A percentile compares a stretch with the other conserved stretches of the same genome.
Conservation (phyloP, 1,140 invertebrate species). For the Caenorhabditis inopinata region DNA sequence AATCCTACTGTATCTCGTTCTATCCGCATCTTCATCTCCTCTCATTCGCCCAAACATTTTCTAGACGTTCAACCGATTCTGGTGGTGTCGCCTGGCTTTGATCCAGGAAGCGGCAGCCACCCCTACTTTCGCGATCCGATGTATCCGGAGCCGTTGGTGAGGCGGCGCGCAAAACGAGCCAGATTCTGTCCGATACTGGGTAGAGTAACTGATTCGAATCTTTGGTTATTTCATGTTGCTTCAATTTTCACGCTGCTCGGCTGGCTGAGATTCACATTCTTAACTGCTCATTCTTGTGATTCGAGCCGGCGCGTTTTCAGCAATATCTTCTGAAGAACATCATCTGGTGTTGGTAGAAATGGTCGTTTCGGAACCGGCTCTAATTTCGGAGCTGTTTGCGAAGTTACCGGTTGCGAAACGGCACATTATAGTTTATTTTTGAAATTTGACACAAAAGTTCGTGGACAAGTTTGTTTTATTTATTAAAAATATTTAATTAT, state of each 20-base stretch:
- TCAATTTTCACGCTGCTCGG: not conserved
- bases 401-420: too few relatives aligned
- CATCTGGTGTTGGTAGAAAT: too few relatives aligned
- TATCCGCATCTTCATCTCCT: not conserved
- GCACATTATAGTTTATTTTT: too few relatives aligned
- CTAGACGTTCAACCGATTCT: slow-evolving; percentile 41
- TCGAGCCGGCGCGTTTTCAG: too few relatives aligned
- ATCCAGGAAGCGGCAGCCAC: slow-evolving; percentile 21
- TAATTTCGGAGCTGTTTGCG: too few relatives aligned
- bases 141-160: slow-evolving; percentile 40
- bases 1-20: not conserved
- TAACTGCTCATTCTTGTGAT: too few relatives aligned
- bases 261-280: too few relatives aligned
- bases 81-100: slow-evolving; percentile 40
- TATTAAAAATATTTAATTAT: too few relatives aligned
- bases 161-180: slow-evolving; percentile 35
- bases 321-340: too few relatives aligned
- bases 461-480: too few relatives aligned
- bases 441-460: too few relatives aligned
- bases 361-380: too few relatives aligned
- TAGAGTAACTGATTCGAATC: not conserved
- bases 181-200: slow-evolving; percentile 46
- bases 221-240: not conserved
- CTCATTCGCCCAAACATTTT: not conserved
- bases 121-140: slow-evolving; percentile 41